phyloP scores from a whole-genome alignment of 2,113 vertebrate genomes.

The Terrapene triunguis region DNA sequence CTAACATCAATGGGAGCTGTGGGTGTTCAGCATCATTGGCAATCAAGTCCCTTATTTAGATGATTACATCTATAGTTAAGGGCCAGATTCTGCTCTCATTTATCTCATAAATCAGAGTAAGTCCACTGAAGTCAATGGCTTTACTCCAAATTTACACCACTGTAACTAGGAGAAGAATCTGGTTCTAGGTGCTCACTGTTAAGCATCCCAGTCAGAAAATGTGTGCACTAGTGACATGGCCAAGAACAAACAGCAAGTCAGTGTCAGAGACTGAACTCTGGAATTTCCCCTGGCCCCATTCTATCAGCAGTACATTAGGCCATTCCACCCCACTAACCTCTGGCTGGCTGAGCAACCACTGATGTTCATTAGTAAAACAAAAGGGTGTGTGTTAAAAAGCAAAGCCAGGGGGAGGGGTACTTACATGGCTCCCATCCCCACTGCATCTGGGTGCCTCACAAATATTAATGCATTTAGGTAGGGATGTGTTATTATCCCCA shows the following conservation, averaged over 20 bases:
- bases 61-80: accelerated
- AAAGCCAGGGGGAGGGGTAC: not conserved
- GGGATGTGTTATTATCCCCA: not conserved
- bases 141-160: accelerated
- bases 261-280: not conserved
- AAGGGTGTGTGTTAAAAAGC: not conserved
- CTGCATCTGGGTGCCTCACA: not conserved
- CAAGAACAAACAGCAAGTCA: accelerated
- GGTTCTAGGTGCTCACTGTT: accelerated
- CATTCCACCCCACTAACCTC: not conserved
- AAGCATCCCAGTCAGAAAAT: not conserved
- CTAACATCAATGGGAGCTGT: not conserved
- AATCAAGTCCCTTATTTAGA: not conserved
- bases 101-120: not conserved
- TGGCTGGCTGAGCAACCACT: not conserved
- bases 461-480: not conserved
- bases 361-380: accelerated
- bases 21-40: not conserved
- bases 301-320: not conserved
- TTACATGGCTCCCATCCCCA: not conserved
- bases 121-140: not conserved
- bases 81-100: not conserved
- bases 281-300: accelerated
- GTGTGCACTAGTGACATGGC: accelerated
- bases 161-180: not conserved